Base-by-base conservation (phyloP, 2,797 vertebrate genomes). In the Danio albolineatus region DNA sequence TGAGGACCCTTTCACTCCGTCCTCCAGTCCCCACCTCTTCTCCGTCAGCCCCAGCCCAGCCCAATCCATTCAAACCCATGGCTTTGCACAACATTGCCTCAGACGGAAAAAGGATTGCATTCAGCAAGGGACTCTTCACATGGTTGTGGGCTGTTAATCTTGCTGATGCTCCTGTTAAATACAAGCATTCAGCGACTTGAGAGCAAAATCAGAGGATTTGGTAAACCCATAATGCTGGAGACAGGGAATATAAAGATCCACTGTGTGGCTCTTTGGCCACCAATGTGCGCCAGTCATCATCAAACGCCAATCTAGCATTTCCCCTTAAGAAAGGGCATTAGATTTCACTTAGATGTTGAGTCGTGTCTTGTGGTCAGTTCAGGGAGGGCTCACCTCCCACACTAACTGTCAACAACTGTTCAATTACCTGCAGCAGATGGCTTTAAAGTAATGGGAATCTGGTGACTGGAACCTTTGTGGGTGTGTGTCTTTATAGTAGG, bases 71-170 rank as follows among this genome's bases (percentile, higher is more conserved):
- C 89, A 85, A 83, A 51, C 13, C 87, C 84, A 84, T 84, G 82
- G 85, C 83, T 88, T 88, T 89, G 89, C 86, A 89, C 85, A 85
- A 89, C 88, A 91, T 93, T 91, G 92, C 89, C 89, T 93, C 90
- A 90, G 85, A 86, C 75, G 90, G 86, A 93, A 86, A 93, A 91
- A 85, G 87, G 83, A 28, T 46, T 67, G 79, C 61, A 85, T 89
- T 92, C 87, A 92, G 79, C 57, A 78, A 80, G 79, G 83, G 78
- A 82, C 85, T 88, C 86, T 87, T 86, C 90, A 90, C 64, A 54
- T 89, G 90, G 87, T 81, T 84, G 69, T 16, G 85, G 83, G 82
- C 89, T 86, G 51, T 93, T 91, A 91, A 93, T 92, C 91, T 92
- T 89, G 81, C 51, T 85, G 85, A 87, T 0, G 74, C 83, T 88